phyloP scores from a whole-genome alignment of 2,888 invertebrate genomes.

The Augochlorella aurata region DNA sequence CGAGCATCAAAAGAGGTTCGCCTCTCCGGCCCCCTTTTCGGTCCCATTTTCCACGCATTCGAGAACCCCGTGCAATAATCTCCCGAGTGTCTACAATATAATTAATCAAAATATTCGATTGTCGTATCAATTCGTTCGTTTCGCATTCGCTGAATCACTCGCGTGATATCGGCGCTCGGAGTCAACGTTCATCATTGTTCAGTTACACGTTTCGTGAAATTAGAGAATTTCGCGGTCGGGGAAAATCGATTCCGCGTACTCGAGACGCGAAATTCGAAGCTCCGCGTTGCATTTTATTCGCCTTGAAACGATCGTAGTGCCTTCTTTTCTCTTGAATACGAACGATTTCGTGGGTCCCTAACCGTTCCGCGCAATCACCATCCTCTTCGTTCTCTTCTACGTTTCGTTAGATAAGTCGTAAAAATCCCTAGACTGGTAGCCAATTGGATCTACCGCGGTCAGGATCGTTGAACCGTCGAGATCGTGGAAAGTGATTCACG shows the following conservation, averaged over 20 bases:
- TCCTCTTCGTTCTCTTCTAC: background rate
- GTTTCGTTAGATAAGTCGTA: background rate
- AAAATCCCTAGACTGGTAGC: background rate
- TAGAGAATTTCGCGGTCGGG: background rate
- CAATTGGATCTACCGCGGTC: background rate
- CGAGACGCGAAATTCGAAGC: background rate
- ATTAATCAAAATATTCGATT: background rate
- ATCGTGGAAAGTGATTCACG: conserved; percentile 36
- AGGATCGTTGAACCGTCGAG: conserved; percentile 25
- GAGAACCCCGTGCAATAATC: background rate
- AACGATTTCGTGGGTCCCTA: background rate
- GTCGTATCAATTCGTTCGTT: background rate
- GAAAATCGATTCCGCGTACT: background rate
- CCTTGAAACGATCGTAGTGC: conserved; percentile 28
- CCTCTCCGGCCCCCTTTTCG: background rate
- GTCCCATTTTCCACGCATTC: background rate
- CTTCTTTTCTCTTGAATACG: conserved; percentile 31
- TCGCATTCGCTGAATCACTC: background rate
- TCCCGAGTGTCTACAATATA: too few relatives aligned
- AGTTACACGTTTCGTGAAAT: background rate
- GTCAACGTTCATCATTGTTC: background rate
- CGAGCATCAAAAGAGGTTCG: background rate
- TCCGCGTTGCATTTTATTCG: background rate
- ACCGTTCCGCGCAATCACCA: background rate
- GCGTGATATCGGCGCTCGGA: background rate